A percentile compares a stretch with the other conserved stretches of the same genome.
Conservation (phyloP, 2,888 invertebrate species). For the Alsophila aescularia region DNA sequence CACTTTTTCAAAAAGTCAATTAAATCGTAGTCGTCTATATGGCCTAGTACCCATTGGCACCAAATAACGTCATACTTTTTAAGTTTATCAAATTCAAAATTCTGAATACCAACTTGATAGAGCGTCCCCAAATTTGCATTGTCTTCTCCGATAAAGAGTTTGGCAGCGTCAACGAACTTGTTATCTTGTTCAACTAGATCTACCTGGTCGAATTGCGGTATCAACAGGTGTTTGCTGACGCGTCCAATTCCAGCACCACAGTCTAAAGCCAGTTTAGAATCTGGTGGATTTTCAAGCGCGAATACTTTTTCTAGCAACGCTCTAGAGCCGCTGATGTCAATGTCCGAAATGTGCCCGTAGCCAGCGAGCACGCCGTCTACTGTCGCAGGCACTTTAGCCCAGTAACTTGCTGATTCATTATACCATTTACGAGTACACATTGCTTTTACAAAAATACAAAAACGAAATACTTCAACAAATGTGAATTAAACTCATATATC, state of each 20-base stretch:
- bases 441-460: conserved; percentile 25
- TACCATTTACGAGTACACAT: conserved; percentile 83
- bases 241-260: conserved; percentile 99
- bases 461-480: not conserved
- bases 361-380: conserved; percentile 98
- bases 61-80: conserved; percentile 96
- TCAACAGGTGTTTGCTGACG: conserved; percentile 92
- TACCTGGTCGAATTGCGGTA: conserved; percentile 91
- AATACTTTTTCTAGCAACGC: conserved; percentile 87
- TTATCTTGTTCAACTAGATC: conserved; percentile 97
- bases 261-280: conserved; percentile 90
- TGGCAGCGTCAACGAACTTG: conserved; percentile 91
- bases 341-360: conserved; percentile 92
- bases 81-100: conserved; percentile 92
- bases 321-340: conserved; percentile 94
- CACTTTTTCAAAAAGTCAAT: conserved; percentile 88
- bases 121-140: conserved; percentile 86
- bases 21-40: conserved; percentile 93
- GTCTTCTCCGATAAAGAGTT: conserved; percentile 69
- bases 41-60: conserved; percentile 98
- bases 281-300: conserved; percentile 77
- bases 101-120: conserved; percentile 90
- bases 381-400: conserved; percentile 94
- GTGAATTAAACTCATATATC: no score
- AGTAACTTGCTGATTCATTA: conserved; percentile 91